phyloP scores from a whole-genome alignment of 2,888 invertebrate species.

The Lithophane leautieri region DNA sequence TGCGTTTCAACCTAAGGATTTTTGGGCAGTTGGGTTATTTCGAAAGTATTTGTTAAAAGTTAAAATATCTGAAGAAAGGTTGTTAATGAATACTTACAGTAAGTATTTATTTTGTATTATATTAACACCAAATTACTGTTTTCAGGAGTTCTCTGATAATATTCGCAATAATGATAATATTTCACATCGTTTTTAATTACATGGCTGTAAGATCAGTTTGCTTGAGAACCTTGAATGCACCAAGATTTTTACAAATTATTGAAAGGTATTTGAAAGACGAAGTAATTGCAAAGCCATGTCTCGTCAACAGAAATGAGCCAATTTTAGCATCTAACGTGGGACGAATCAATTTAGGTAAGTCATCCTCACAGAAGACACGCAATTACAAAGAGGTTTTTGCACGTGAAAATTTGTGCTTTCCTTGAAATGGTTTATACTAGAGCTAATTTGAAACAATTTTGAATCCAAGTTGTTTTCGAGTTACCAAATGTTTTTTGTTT shows the following conservation, averaged over 20 bases:
- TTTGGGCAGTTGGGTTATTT: too few relatives aligned
- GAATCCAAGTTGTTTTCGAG: too few relatives aligned
- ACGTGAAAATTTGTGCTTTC: neutral
- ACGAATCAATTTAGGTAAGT: constrained; percentile 75
- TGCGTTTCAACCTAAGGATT: too few relatives aligned
- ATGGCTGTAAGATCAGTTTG: constrained; percentile 95
- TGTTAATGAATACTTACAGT: neutral
- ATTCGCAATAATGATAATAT: constrained; percentile 93
- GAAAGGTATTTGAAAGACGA: constrained; percentile 92
- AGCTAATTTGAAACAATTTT: neutral
- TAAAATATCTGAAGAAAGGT: neutral
- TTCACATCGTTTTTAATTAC: constrained; percentile 97
- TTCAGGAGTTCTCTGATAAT: constrained; percentile 93
- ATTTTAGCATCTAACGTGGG: constrained; percentile 78
- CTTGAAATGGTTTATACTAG: neutral
- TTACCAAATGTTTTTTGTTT: too few relatives aligned
- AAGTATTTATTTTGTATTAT: neutral
- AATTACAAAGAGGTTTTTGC: neutral
- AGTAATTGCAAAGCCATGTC: constrained; percentile 91
- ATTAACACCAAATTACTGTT: constrained; percentile 30
- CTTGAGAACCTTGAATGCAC: constrained; percentile 95
- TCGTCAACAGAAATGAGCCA: constrained; percentile 93
- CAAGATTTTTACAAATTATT: constrained; percentile 93
- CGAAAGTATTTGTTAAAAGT: neutral
- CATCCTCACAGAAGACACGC: neutral